Percentiles rank a stretch among this genome's conserved stretches.
Evolutionary conservation across 2,888 invertebrate genomes (phyloP).

Genomic region (Drosophila affinis): DNA sequence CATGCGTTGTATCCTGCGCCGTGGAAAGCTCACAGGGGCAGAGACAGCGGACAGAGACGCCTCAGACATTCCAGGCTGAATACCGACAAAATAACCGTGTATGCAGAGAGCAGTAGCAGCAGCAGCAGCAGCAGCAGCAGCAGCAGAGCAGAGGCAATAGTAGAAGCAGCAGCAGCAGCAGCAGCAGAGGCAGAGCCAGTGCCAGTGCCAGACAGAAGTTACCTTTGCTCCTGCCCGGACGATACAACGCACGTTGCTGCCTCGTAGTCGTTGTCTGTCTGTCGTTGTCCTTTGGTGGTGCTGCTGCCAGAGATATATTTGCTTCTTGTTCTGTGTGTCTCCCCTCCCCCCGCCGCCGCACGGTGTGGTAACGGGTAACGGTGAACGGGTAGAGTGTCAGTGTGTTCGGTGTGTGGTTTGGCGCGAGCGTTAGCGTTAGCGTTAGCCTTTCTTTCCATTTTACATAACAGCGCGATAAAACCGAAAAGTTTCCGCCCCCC

Average conservation of each 20-base stretch:
- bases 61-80: constrained; percentile 77
- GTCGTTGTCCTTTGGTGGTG: constrained; percentile 50
- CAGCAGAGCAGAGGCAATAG: neutral
- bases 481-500: neutral
- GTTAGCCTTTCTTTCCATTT: constrained; percentile 39
- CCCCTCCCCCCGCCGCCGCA: neutral
- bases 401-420: constrained; percentile 32
- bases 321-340: constrained; percentile 22
- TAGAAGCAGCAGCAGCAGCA: constrained; percentile 52
- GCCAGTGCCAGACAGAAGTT: constrained; percentile 83
- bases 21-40: constrained; percentile 53
- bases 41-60: constrained; percentile 10
- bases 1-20: constrained; percentile 65
- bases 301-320: constrained; percentile 34
- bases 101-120: constrained; percentile 33
- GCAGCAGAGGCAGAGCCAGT: constrained; percentile 49
- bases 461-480: constrained; percentile 24
- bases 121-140: constrained; percentile 26
- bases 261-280: constrained; percentile 75
- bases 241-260: constrained; percentile 83
- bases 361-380: constrained; percentile 10
- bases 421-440: constrained; percentile 22
- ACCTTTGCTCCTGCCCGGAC: constrained; percentile 85
- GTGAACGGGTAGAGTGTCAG: constrained; percentile 49
- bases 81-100: constrained; percentile 71